phyloP scores from a whole-genome alignment of 2,113 vertebrate species.

The Podarcis muralis region DNA sequence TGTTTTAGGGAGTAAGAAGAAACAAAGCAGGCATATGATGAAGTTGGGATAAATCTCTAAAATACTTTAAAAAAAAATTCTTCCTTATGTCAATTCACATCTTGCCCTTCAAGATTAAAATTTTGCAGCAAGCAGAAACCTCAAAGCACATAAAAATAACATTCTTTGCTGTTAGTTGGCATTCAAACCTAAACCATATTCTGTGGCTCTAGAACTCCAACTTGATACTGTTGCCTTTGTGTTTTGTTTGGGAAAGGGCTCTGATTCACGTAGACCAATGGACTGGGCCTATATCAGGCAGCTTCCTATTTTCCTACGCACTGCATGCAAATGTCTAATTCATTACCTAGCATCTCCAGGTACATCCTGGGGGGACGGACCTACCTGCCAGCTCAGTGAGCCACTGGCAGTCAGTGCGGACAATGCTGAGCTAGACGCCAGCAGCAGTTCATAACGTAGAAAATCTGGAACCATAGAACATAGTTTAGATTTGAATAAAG shows the following conservation, averaged over 20 bases:
- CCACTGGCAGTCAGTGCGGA: background rate
- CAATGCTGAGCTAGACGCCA: background rate
- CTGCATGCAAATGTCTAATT: background rate
- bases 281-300: background rate
- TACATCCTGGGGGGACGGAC: no score
- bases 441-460: background rate
- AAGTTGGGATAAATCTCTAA: no score
- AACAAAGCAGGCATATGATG: background rate
- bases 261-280: no score
- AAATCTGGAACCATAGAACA: background rate
- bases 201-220: background rate
- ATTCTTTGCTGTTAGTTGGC: background rate
- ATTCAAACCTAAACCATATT: background rate
- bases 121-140: background rate
- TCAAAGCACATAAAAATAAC: background rate
- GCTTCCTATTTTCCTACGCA: background rate
- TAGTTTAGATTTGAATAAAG: background rate
- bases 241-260: background rate
- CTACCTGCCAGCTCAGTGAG: background rate
- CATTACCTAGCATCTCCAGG: no score
- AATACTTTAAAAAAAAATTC: background rate
- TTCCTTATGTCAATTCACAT: background rate
- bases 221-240: background rate
- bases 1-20: background rate
- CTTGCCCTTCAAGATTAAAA: background rate